These are phyloP conservation scores for Acromyrmex charruanus DNA, from an alignment of 1,140 invertebrate species.

Conservation along the genomic window DNA sequence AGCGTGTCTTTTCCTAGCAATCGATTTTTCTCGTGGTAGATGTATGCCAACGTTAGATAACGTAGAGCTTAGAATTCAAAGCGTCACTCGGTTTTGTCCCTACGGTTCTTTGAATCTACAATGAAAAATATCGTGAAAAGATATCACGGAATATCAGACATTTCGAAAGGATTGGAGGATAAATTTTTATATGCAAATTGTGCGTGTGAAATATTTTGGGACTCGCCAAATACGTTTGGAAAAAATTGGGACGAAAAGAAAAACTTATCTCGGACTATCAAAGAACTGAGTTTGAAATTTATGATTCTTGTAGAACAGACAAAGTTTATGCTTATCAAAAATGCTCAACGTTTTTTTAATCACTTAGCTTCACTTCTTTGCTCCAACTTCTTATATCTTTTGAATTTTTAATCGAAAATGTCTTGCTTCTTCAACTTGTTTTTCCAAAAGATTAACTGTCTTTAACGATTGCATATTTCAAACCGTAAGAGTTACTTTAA, in stretches of 20 bases:
- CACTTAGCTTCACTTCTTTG: background rate
- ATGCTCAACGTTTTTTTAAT: background rate
- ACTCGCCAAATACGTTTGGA: background rate
- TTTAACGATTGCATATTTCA: background rate
- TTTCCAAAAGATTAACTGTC: background rate
- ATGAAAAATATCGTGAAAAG: background rate
- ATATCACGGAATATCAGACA: background rate
- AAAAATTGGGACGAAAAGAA: background rate
- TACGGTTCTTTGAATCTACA: background rate
- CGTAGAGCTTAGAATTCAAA: background rate
- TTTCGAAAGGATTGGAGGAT: background rate
- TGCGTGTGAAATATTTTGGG: conserved; percentile 2
- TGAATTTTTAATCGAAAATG: background rate
- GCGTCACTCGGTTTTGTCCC: background rate
- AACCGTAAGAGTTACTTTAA: conserved; percentile 9
- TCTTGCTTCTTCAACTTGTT: background rate
- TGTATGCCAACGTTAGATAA: conserved; percentile 5
- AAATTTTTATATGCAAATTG: conserved; percentile 2
- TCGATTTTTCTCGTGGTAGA: background rate
- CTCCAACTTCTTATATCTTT: background rate
- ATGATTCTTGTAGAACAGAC: conserved; percentile 2
- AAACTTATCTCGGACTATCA: background rate
- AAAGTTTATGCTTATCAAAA: conserved; percentile 3
- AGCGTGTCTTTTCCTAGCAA: background rate
- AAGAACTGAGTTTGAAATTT: conserved; percentile 37